Percentiles rank a stretch among this genome's conserved stretches.
Evolutionary conservation across 1,140 invertebrate species (phyloP).

Genomic region (Atta colombica): DNA sequence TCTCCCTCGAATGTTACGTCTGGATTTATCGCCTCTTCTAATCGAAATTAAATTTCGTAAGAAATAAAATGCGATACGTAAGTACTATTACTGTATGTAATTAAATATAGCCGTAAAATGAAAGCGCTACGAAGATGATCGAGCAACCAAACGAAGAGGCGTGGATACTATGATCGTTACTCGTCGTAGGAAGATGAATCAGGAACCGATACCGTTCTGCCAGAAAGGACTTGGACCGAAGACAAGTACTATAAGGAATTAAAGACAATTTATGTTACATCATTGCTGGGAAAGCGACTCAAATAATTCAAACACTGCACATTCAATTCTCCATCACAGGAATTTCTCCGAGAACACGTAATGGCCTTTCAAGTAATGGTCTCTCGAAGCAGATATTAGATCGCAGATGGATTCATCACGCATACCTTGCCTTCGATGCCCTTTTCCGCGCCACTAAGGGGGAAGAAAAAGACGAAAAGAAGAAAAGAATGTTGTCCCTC

Average conservation of each 20-base stretch:
- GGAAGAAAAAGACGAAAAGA: not conserved
- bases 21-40: conserved; percentile 22
- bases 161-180: not conserved
- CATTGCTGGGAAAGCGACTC: conserved; percentile 3
- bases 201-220: not conserved
- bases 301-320: not conserved
- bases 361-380: conserved; percentile 25
- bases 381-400: not conserved
- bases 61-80: not conserved
- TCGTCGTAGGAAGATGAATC: not conserved
- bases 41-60: conserved; percentile 12
- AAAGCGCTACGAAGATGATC: not conserved
- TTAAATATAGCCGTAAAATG: conserved; percentile 13
- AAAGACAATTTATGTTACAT: not conserved
- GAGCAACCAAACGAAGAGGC: conserved; percentile 2
- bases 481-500: not conserved
- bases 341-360: conserved; percentile 23
- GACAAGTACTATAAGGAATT: not conserved
- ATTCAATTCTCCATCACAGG: conserved; percentile 8
- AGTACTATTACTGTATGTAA: not conserved
- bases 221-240: not conserved
- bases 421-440: conserved; percentile 14
- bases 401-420: conserved; percentile 3
- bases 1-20: not conserved
- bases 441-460: not conserved